phyloP scores from a whole-genome alignment of 2,888 invertebrate genomes.

The Sympetrum striolatum region DNA sequence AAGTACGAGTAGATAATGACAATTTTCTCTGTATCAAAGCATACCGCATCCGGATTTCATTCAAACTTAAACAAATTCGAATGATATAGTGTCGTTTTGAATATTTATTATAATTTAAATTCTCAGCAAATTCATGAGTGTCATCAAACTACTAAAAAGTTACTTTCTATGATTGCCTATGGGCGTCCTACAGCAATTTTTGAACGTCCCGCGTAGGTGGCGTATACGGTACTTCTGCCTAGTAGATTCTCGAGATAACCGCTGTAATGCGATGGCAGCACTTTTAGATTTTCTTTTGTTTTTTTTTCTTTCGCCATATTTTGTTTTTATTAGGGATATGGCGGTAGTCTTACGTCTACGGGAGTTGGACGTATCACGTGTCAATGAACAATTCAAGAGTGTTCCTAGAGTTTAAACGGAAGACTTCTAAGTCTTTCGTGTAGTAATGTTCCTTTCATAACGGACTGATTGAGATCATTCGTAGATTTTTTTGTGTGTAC shows the following conservation, averaged over 20 bases:
- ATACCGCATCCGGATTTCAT: too few relatives aligned
- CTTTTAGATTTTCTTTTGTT: background rate
- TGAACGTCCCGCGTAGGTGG: background rate
- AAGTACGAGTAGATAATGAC: too few relatives aligned
- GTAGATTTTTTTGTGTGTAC: background rate
- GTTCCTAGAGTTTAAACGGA: background rate
- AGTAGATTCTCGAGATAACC: background rate
- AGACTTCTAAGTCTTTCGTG: background rate
- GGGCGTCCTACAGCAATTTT: background rate
- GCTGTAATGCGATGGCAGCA: background rate
- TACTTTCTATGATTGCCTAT: too few relatives aligned
- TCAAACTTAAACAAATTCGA: too few relatives aligned
- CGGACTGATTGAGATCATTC: background rate
- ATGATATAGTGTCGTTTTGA: too few relatives aligned
- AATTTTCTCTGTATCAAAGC: too few relatives aligned
- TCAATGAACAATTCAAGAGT: background rate
- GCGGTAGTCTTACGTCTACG: background rate
- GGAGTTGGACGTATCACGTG: constrained; percentile 10
- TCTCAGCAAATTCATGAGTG: too few relatives aligned
- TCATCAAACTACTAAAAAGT: too few relatives aligned
- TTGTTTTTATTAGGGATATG: constrained; percentile 27
- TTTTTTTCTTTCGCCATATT: constrained; percentile 16
- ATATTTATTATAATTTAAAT: too few relatives aligned
- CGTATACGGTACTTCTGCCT: background rate
- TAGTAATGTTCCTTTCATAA: background rate